Percentiles rank a stretch among this genome's conserved stretches.
These are phyloP conservation scores for Phaenicophaeus curvirostris DNA, from an alignment of 2,797 vertebrate species.

Conservation along the genomic window DNA sequence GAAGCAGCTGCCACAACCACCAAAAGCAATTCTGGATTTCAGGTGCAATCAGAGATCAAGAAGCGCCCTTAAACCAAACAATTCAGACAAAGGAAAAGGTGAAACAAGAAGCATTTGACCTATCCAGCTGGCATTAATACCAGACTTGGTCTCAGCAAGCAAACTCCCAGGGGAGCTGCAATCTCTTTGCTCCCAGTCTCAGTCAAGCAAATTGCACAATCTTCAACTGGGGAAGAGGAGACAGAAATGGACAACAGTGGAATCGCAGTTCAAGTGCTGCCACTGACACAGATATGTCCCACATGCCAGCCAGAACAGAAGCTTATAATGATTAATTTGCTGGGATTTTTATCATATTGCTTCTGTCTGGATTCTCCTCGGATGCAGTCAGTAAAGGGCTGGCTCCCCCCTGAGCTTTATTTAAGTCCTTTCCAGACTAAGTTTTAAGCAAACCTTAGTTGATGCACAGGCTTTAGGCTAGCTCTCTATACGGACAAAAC, in stretches of 20 bases:
- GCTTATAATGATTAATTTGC: neutral
- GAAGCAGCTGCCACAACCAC: slow-evolving; percentile 35
- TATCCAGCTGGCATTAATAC: neutral
- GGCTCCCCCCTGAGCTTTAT: neutral
- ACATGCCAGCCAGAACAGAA: neutral
- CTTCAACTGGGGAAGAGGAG: neutral
- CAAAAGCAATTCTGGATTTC: slow-evolving; percentile 12
- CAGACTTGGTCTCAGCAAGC: neutral
- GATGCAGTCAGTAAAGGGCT: neutral
- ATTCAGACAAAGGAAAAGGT: neutral
- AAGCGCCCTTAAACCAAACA: neutral
- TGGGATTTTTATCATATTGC: neutral
- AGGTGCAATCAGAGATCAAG: slow-evolving; percentile 2
- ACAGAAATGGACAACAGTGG: neutral
- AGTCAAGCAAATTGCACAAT: neutral
- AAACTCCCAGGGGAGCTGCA: neutral
- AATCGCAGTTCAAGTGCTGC: neutral
- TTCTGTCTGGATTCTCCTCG: neutral
- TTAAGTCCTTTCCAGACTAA: neutral
- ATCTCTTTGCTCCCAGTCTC: neutral
- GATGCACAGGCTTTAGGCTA: neutral
- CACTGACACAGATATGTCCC: neutral
- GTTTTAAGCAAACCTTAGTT: neutral
- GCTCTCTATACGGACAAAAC: neutral
- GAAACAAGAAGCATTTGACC: neutral